Conservation (phyloP, 2,888 invertebrate genomes). For the Actias luna region DNA sequence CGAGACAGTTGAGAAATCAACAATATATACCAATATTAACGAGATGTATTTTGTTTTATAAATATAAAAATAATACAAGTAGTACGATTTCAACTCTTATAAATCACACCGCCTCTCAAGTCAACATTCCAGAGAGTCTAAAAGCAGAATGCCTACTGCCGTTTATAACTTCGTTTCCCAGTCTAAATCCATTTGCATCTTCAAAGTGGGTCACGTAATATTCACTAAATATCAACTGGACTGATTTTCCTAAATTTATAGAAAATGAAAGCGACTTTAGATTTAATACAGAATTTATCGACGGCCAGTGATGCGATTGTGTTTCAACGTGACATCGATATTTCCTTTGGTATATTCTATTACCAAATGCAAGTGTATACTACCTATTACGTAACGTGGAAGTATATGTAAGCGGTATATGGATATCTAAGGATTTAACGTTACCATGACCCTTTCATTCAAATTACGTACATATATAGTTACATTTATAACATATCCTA, state of each 20-base stretch:
- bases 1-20: no score
- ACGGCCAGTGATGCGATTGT: conserved; percentile 28
- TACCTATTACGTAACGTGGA: neutral
- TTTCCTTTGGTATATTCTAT: conserved; percentile 12
- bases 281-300: conserved; percentile 35
- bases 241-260: conserved; percentile 46
- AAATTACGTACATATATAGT: neutral
- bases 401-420: neutral
- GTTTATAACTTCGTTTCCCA: conserved; percentile 20
- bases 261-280: conserved; percentile 51
- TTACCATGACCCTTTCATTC: neutral
- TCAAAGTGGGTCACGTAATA: conserved; percentile 43
- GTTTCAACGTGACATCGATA: conserved; percentile 26
- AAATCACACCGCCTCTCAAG: conserved; percentile 2
- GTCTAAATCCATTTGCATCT: conserved; percentile 44
- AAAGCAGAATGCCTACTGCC: conserved; percentile 20
- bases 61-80: neutral
- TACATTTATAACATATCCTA: neutral
- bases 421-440: neutral
- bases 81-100: neutral
- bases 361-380: neutral
- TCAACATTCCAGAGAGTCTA: conserved; percentile 15
- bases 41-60: neutral
- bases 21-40: no score
- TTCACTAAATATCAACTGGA: conserved; percentile 36